phyloP scores from a whole-genome alignment of 2,113 vertebrate genomes.

The Onychostruthus taczanowskii region DNA sequence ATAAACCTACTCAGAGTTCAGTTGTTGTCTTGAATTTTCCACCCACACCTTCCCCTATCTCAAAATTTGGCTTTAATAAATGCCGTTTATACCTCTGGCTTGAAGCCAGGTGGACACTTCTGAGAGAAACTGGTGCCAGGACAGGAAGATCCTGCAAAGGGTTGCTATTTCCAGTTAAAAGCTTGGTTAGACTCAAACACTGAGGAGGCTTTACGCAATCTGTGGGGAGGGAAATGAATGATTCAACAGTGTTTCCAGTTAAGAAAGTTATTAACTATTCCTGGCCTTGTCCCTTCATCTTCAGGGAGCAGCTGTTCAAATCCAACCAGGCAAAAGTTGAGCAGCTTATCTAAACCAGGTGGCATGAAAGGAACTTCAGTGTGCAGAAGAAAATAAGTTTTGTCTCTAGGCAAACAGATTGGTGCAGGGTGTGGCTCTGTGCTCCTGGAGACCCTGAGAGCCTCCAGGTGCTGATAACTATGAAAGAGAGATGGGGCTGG shows the following conservation, averaged over 20 bases:
- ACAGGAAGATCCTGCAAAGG: not conserved
- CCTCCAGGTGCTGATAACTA: not conserved
- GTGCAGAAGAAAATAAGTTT: not conserved
- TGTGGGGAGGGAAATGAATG: not conserved
- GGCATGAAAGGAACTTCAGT: not conserved
- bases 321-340: not conserved
- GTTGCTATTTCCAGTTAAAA: slow-evolving; percentile 21
- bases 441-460: not conserved
- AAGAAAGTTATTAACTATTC: slow-evolving; percentile 31
- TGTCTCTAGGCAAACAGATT: not conserved
- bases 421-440: not conserved
- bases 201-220: not conserved
- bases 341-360: slow-evolving; percentile 52
- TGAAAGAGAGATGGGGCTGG: not conserved
- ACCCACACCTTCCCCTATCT: not conserved
- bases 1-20: not conserved
- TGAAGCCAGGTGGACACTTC: not conserved
- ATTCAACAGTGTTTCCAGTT: slow-evolving; percentile 25
- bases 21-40: not conserved
- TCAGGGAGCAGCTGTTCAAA: slow-evolving; percentile 28
- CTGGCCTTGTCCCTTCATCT: slow-evolving; percentile 13
- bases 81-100: not conserved
- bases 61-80: not conserved
- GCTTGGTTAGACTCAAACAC: not conserved
- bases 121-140: not conserved